A percentile compares a stretch with the other conserved stretches of the same genome.
These are phyloP conservation scores for Hippocampus zosterae DNA, from an alignment of 2,113 vertebrate genomes.

Conservation along the genomic window DNA sequence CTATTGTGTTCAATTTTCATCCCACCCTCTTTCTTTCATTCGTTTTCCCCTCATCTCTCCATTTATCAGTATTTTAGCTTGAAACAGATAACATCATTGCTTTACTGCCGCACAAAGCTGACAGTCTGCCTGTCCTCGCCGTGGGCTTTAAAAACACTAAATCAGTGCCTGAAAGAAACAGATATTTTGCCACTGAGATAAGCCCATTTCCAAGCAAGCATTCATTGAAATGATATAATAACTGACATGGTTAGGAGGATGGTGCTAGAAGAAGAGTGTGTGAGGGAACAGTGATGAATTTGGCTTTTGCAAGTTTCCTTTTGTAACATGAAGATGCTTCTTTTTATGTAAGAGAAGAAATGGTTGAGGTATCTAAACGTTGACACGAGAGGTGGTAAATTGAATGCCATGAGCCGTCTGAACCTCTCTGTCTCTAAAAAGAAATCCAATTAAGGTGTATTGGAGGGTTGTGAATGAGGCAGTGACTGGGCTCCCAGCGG, in stretches of 20 bases:
- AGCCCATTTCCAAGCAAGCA: slow-evolving; percentile 74
- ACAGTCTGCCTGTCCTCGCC: slow-evolving; percentile 67
- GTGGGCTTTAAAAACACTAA: slow-evolving; percentile 76
- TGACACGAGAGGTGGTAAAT: slow-evolving; percentile 83
- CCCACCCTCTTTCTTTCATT: slow-evolving; percentile 10
- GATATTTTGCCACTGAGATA: slow-evolving; percentile 72
- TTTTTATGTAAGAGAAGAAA: slow-evolving; percentile 68
- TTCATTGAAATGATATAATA: slow-evolving; percentile 83
- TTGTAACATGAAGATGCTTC: slow-evolving; percentile 71
- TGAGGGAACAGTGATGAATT: slow-evolving; percentile 77
- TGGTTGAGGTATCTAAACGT: slow-evolving; percentile 84
- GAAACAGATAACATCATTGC: slow-evolving; percentile 62
- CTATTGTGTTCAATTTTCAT: slow-evolving; percentile 10
- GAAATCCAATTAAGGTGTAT: slow-evolving; percentile 99
- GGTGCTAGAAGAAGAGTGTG: slow-evolving; percentile 51
- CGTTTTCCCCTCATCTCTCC: slow-evolving; percentile 28
- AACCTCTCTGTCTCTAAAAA: slow-evolving; percentile 95
- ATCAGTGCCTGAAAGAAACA: slow-evolving; percentile 76
- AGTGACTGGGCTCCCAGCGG: slow-evolving; percentile 80
- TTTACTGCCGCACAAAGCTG: slow-evolving; percentile 56
- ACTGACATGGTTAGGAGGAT: slow-evolving; percentile 69
- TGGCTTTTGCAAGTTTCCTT: slow-evolving; percentile 86
- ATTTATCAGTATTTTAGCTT: slow-evolving; percentile 66
- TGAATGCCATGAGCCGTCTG: slow-evolving; percentile 92
- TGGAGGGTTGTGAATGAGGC: slow-evolving; percentile 99